Conservation (phyloP, 92 coral and sea anemone species). For the Actinernus sp. region DNA sequence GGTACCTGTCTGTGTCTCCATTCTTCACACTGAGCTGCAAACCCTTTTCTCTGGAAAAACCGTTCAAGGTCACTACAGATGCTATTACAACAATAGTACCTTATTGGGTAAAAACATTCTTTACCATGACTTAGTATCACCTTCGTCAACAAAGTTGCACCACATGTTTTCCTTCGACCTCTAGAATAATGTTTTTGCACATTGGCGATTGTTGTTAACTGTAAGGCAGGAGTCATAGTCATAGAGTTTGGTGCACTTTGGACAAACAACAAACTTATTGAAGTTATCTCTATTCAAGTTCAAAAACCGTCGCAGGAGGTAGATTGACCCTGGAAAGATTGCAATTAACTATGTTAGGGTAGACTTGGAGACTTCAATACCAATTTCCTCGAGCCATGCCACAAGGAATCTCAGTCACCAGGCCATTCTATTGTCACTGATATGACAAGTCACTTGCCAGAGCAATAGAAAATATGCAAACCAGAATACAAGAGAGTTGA, state of each 20-base stretch:
- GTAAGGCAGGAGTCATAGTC: slow-evolving; percentile 53
- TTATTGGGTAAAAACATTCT: slow-evolving; percentile 58
- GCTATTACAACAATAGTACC: slow-evolving; percentile 62
- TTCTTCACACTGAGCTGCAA: slow-evolving; percentile 43
- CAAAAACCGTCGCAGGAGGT: slow-evolving; percentile 37
- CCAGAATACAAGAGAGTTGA: too few relatives aligned
- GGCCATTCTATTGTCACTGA: too few relatives aligned
- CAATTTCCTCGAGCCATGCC: too few relatives aligned
- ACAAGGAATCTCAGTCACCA: too few relatives aligned
- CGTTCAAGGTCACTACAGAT: slow-evolving; percentile 40
- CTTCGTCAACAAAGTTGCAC: slow-evolving; percentile 28
- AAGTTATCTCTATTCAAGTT: slow-evolving; percentile 60
- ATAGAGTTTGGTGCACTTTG: slow-evolving; percentile 64
- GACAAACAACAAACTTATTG: too few relatives aligned
- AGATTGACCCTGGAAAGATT: slow-evolving; percentile 38
- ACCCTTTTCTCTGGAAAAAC: slow-evolving; percentile 33
- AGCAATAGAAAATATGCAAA: too few relatives aligned
- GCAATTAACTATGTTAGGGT: not conserved
- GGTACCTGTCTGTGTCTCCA: slow-evolving; percentile 50
- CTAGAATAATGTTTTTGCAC: slow-evolving; percentile 35
- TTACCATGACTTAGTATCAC: slow-evolving; percentile 40
- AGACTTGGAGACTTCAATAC: slow-evolving; percentile 10
- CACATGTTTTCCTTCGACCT: too few relatives aligned
- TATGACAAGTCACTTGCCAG: too few relatives aligned
- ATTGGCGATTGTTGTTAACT: slow-evolving; percentile 43